Conservation (phyloP, 2,888 invertebrate genomes). For the Heteromyza rotundicornis region DNA sequence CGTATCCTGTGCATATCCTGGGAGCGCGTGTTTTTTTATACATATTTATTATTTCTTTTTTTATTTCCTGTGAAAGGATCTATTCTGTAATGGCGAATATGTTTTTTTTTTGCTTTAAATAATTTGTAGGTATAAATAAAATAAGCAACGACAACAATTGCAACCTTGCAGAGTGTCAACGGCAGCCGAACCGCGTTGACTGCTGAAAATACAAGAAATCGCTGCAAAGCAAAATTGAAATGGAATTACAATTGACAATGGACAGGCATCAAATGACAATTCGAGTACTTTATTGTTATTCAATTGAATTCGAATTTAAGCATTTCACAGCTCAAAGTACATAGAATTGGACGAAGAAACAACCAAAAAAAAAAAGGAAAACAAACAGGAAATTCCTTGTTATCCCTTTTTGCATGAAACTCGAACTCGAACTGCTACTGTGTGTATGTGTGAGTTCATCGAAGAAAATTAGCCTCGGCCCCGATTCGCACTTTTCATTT, state of each 20-base stretch:
- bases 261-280: constrained; percentile 52
- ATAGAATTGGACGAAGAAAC: too few species aligned
- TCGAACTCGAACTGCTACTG: constrained; percentile 30
- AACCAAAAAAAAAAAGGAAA: too few species aligned
- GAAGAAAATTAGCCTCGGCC: constrained; percentile 42
- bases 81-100: constrained; percentile 28
- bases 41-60: constrained; percentile 38
- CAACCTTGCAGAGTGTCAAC: background rate
- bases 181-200: too few species aligned
- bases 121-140: constrained; percentile 47
- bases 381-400: constrained; percentile 43
- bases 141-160: constrained; percentile 1
- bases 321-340: too few species aligned
- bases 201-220: background rate
- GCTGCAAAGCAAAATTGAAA: background rate
- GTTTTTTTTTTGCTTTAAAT: constrained; percentile 18
- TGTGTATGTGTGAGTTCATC: constrained; percentile 11
- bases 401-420: constrained; percentile 37
- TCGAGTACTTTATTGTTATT: constrained; percentile 54
- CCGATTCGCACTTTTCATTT: constrained; percentile 30
- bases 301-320: constrained; percentile 54
- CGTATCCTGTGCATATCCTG: constrained; percentile 56
- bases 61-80: constrained; percentile 44
- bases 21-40: constrained; percentile 33
- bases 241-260: constrained; percentile 40